Percentiles rank a stretch among this genome's conserved stretches.
Conservation (phyloP, 2,113 vertebrate species). For the Otocyon megalotis region DNA sequence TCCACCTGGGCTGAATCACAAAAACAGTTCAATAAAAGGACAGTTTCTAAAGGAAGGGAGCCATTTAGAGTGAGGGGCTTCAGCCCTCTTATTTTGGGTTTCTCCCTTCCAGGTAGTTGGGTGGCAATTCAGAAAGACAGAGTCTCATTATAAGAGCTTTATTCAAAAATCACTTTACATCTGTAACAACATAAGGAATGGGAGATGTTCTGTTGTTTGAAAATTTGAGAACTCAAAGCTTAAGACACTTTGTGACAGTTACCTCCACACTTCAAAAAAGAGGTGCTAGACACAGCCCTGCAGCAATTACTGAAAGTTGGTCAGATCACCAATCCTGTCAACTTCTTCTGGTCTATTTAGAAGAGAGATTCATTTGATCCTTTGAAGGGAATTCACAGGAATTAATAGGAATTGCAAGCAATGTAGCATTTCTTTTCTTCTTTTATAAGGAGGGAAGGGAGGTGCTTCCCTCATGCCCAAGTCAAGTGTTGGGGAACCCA, state of each 20-base stretch:
- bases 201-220: constrained; percentile 10
- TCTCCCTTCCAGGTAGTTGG: neutral
- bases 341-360: neutral
- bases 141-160: constrained; percentile 21
- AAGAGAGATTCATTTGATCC: neutral
- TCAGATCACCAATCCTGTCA: neutral
- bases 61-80: neutral
- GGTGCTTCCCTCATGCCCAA: neutral
- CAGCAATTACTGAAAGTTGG: neutral
- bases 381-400: constrained; percentile 20
- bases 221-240: neutral
- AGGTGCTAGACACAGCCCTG: neutral
- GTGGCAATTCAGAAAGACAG: constrained; percentile 20
- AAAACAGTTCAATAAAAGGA: neutral
- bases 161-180: neutral
- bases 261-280: neutral
- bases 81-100: constrained; percentile 20
- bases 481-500: neutral
- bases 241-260: neutral
- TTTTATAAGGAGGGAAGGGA: neutral
- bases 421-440: neutral
- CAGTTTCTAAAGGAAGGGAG: neutral
- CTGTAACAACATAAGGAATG: neutral
- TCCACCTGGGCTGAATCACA: neutral
- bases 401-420: neutral